phyloP scores from a whole-genome alignment of 2,797 vertebrate species.

The Diceros bicornis region DNA sequence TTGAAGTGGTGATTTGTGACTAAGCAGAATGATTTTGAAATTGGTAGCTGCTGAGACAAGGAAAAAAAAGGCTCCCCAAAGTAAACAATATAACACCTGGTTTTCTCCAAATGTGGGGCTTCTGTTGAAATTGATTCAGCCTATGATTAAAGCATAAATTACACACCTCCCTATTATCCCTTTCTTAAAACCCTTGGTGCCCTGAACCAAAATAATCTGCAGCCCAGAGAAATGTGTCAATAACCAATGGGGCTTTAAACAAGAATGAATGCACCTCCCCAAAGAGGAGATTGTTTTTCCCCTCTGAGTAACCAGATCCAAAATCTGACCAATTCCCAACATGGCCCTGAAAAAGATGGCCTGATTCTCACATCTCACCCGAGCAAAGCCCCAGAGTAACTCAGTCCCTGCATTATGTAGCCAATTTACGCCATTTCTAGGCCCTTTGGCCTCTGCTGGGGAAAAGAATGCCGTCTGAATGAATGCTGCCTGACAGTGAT shows the following conservation, averaged over 20 bases:
- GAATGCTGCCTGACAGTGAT: background rate
- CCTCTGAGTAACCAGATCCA: constrained; percentile 37
- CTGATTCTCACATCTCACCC: constrained; percentile 58
- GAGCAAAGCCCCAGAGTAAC: constrained; percentile 27
- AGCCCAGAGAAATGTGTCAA: constrained; percentile 35
- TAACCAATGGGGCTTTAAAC: background rate
- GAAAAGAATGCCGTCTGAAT: background rate
- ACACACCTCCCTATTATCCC: constrained; percentile 37
- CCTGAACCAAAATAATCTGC: constrained; percentile 37
- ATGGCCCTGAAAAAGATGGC: constrained; percentile 37
- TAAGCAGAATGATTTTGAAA: constrained; percentile 64
- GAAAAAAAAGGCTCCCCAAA: background rate
- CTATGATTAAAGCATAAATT: constrained; percentile 66
- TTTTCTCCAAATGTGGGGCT: constrained; percentile 46
- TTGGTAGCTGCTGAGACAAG: constrained; percentile 53
- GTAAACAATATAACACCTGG: constrained; percentile 49
- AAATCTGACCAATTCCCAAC: background rate
- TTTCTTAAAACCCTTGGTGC: constrained; percentile 24
- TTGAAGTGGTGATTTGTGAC: constrained; percentile 14
- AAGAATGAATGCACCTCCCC: background rate
- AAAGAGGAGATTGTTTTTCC: constrained; percentile 8
- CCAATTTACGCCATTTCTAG: constrained; percentile 30
- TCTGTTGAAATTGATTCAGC: constrained; percentile 64
- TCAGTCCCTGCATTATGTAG: background rate
- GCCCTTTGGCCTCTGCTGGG: background rate